phyloP scores from a whole-genome alignment of 35 echinoderm and acorn worm genomes.

The Stichopus chloronotus region DNA sequence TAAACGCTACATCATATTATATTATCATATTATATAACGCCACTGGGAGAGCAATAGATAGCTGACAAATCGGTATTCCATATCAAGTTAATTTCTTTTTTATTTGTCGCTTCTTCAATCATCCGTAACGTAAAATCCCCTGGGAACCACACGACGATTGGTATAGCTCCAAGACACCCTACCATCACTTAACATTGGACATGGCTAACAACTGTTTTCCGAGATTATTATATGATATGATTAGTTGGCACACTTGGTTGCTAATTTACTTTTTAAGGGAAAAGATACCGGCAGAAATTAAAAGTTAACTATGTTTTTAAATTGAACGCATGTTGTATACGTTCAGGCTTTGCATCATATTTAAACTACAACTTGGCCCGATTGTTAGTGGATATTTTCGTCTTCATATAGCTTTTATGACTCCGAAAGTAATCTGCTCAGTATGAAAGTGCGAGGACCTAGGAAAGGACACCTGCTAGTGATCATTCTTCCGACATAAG shows the following conservation, averaged over 20 bases:
- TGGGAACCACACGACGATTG: background rate
- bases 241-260: conserved; percentile 5
- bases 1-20: no score
- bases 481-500: background rate
- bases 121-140: background rate
- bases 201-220: no score
- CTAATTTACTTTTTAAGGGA: background rate
- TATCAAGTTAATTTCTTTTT: background rate
- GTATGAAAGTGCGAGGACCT: no score
- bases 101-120: no score
- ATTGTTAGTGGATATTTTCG: no score
- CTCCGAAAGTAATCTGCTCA: no score
- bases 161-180: background rate
- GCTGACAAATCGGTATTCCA: no score
- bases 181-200: conserved; percentile 3
- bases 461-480: conserved; percentile 3
- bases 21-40: conserved; percentile 1
- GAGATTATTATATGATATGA: no score
- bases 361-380: background rate
- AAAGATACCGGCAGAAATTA: conserved; percentile 4
- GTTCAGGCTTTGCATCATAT: background rate
- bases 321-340: background rate
- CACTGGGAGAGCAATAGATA: background rate
- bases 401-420: no score
- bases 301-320: conserved; percentile 2